Base-by-base conservation (phyloP, 2,113 vertebrate genomes). In the Columbina picui region DNA sequence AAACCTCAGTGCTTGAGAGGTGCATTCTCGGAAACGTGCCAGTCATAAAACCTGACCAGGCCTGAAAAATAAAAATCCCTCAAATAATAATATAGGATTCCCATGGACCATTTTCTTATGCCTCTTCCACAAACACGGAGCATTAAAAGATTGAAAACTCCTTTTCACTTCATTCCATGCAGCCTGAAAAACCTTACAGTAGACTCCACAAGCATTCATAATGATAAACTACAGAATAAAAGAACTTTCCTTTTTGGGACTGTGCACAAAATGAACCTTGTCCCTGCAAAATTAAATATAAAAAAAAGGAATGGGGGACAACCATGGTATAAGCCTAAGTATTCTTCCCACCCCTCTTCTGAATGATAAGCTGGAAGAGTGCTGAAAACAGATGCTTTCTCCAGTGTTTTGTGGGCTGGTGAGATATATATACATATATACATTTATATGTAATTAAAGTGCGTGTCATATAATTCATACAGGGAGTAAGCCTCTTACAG, bases 21-120 rank as follows among this genome's bases (percentile, higher is more conserved):
- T 92, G 64, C 56, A 78, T 95, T 95, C 88, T 95, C n/a, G 0
- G 64, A 96, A 96, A 94, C 2, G 7, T 67, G 71, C 86, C 88
- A 95, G 88, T 93, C 90, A 91, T 94, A 95, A 96, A 96, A 93
- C 50, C 93, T 96, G 94, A 94, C 88, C 94, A 95, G 93, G 71
- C 71, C 94, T 91, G 60, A 88, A 96, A 96, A 95, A 92, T 92
- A 95, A 95, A 97, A 96, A 97, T 89, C 84, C 83, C 77, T 93
- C 53, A 88, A 86, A 95, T 95, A 95, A 67, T 87, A 96, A 95
- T 90, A 96, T 32, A 77, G 75, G 71, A 95, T 96, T 94, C 89
- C 95, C 86, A 76, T 64, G 74, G 95, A 91, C 96, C 73, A 74
- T 96, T 94, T 96, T 95, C 84, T 90, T 93, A 96, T 75, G 85